A percentile compares a stretch with the other conserved stretches of the same genome.
Conservation (phyloP, 2,888 invertebrate species). For the Phymatocera aterrima region DNA sequence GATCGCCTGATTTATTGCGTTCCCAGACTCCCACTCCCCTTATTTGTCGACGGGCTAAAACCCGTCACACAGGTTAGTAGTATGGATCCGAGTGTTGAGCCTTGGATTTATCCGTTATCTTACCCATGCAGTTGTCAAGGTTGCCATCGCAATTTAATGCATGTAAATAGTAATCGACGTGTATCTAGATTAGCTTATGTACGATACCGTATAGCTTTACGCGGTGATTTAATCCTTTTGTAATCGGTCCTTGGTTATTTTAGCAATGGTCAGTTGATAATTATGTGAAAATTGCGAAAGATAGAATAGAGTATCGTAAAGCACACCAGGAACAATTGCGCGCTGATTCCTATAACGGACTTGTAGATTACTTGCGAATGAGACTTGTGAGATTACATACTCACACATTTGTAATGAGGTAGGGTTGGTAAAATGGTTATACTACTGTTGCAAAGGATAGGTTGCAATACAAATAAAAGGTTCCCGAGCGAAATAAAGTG, state of each 20-base stretch:
- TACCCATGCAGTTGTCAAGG: not conserved
- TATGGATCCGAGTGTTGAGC: too few species aligned
- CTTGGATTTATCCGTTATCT: not conserved
- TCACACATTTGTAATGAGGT: too few species aligned
- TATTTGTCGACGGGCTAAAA: too few species aligned
- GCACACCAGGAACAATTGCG: conserved; percentile 56
- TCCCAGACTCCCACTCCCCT: too few species aligned
- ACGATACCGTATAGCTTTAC: not conserved
- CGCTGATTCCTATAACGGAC: conserved; percentile 54
- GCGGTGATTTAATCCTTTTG: not conserved
- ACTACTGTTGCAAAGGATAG: too few species aligned
- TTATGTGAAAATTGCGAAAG: conserved; percentile 61
- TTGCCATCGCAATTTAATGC: not conserved
- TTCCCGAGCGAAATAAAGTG: too few species aligned
- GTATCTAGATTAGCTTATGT: not conserved
- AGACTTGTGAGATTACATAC: conserved; percentile 47
- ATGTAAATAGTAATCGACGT: not conserved
- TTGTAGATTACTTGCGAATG: conserved; percentile 1
- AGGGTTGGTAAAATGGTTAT: conserved; percentile 49
- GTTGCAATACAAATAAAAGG: too few species aligned
- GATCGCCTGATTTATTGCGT: too few species aligned
- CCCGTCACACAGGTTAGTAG: too few species aligned
- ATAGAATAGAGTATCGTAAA: conserved; percentile 55
- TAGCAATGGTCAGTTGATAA: conserved; percentile 62
- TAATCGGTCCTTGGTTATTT: conserved; percentile 49